phyloP scores from a whole-genome alignment of 2,113 vertebrate species.

The Antennarius striatus region DNA sequence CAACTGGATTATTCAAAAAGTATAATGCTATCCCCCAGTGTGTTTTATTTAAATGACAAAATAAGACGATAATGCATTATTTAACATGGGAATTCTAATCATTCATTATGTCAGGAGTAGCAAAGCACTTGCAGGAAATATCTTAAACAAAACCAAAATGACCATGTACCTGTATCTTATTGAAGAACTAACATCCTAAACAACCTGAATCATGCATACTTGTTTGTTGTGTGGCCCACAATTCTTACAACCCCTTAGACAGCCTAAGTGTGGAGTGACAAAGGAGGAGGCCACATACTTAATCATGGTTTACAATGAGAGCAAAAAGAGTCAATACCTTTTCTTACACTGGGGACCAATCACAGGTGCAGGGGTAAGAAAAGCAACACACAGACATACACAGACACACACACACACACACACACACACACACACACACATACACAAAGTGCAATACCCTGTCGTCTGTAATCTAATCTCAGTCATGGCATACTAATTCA shows the following conservation, averaged over 20 bases:
- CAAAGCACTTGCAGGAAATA: neutral
- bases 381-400: conserved; percentile 24
- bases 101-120: too few species aligned
- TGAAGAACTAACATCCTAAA: too few species aligned
- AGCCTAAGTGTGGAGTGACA: conserved; percentile 30
- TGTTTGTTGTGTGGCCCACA: neutral
- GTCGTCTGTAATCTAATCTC: conserved; percentile 68
- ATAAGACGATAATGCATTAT: too few species aligned
- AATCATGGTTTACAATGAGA: conserved; percentile 59
- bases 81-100: too few species aligned
- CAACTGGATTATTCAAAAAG: conserved; percentile 48
- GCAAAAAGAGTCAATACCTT: conserved; percentile 47
- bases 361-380: conserved; percentile 29
- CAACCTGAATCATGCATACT: too few species aligned
- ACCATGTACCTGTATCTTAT: too few species aligned
- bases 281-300: conserved; percentile 44
- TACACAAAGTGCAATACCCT: conserved; percentile 32
- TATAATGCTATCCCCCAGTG: conserved; percentile 27
- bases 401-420: conserved; percentile 12
- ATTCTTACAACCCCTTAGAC: conserved; percentile 12
- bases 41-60: too few species aligned
- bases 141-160: neutral
- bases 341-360: conserved; percentile 44
- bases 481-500: conserved; percentile 61
- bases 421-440: conserved; percentile 6